Evolutionary conservation across 1,140 invertebrate species (phyloP).

Genomic region (Ephestia elutella): DNA sequence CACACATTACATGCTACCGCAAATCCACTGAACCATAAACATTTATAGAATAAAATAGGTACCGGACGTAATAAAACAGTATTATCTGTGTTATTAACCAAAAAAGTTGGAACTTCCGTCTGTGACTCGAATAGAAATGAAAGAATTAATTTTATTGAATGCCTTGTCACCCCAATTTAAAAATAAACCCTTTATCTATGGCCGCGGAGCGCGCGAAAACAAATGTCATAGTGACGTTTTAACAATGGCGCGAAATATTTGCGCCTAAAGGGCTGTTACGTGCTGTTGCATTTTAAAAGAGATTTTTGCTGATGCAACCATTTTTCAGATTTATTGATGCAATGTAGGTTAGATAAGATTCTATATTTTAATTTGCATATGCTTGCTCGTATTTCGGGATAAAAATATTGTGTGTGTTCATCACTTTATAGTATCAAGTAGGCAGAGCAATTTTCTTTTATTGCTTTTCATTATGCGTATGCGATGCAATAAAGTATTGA

Average conservation of each 20-base stretch:
- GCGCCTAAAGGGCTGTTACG: slow-evolving; percentile 9
- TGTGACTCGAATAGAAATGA: slow-evolving; percentile 27
- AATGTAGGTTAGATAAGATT: not conserved
- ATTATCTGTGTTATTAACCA: slow-evolving; percentile 14
- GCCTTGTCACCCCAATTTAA: slow-evolving; percentile 19
- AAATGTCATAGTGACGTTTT: slow-evolving; percentile 24
- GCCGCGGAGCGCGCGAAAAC: slow-evolving; percentile 23
- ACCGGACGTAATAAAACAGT: slow-evolving; percentile 20
- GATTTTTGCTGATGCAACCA: not conserved
- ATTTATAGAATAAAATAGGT: slow-evolving; percentile 16
- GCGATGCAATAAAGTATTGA: too few relatives aligned
- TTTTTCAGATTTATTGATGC: not conserved
- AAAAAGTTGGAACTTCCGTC: slow-evolving; percentile 27
- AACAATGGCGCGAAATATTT: slow-evolving; percentile 18
- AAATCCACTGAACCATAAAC: slow-evolving; percentile 18
- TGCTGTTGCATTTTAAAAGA: not conserved
- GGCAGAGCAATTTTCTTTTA: too few relatives aligned
- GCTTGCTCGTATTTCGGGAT: not conserved
- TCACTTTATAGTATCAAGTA: too few relatives aligned
- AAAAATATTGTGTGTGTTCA: not conserved
- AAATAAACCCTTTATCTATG: slow-evolving; percentile 31
- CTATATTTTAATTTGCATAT: not conserved
- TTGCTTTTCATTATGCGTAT: too few relatives aligned
- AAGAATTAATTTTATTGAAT: slow-evolving; percentile 23
- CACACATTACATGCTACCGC: slow-evolving; percentile 4